Conservation (phyloP, 2,888 invertebrate species). For the Hoplodrina ambigua region DNA sequence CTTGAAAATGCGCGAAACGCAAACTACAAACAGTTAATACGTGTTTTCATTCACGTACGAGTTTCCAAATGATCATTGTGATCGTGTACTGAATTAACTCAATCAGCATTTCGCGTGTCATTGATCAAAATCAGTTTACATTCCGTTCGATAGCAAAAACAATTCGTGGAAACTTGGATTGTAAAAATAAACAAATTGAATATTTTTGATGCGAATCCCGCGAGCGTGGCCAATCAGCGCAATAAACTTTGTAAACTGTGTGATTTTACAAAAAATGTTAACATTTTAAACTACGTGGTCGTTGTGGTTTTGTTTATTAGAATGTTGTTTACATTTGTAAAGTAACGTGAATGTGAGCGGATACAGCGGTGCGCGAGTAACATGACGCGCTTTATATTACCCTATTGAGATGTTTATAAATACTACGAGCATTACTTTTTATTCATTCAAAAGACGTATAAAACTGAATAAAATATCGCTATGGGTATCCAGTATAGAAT, state of each 20-base stretch:
- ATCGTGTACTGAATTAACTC: constrained; percentile 25
- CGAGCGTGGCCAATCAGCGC: constrained; percentile 16
- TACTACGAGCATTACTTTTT: background rate
- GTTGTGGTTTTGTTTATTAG: constrained; percentile 30
- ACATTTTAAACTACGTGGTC: constrained; percentile 15
- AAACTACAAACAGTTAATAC: background rate
- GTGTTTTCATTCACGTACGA: constrained; percentile 23
- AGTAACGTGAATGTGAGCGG: constrained; percentile 2
- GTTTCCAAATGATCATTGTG: constrained; percentile 27
- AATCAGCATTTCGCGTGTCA: constrained; percentile 38
- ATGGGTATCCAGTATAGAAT: too few species aligned
- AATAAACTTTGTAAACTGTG: constrained; percentile 5
- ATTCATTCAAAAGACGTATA: background rate
- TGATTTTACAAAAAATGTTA: constrained; percentile 27
- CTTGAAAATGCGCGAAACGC: constrained; percentile 10
- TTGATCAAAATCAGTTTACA: constrained; percentile 42
- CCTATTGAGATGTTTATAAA: background rate
- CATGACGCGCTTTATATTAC: constrained; percentile 1
- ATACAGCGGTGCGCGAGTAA: background rate
- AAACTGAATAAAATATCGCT: background rate
- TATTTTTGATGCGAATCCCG: constrained; percentile 7
- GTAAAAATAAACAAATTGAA: constrained; percentile 35
- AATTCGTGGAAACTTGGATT: constrained; percentile 38
- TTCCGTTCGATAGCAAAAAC: constrained; percentile 36
- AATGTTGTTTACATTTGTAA: constrained; percentile 17